Conservation (phyloP, 2,888 invertebrate genomes). For the Polymixis lichenea region DNA sequence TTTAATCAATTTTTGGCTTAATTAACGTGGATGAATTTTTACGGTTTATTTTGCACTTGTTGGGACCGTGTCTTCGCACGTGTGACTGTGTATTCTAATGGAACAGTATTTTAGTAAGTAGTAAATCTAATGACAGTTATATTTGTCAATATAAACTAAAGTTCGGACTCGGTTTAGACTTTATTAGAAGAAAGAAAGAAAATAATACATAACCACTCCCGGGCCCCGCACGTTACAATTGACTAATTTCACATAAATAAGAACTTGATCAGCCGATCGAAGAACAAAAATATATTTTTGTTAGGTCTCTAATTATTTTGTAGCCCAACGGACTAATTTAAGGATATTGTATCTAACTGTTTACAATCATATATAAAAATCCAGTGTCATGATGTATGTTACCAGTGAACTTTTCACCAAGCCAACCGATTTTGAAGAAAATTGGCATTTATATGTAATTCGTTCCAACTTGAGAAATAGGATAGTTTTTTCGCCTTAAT, state of each 20-base stretch:
- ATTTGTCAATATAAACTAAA: background rate
- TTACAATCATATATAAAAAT: background rate
- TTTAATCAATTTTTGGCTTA: slow-evolving; percentile 26
- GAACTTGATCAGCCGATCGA: background rate
- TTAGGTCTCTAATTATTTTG: background rate
- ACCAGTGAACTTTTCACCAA: too few relatives aligned
- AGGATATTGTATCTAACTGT: background rate
- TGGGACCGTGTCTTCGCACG: too few relatives aligned
- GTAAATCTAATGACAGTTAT: background rate
- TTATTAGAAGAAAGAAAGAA: background rate
- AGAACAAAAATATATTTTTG: background rate
- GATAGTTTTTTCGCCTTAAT: too few relatives aligned
- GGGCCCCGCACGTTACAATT: background rate
- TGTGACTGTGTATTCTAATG: background rate
- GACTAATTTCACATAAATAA: background rate
- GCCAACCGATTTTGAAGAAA: too few relatives aligned
- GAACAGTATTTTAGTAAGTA: background rate
- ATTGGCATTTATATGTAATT: too few relatives aligned
- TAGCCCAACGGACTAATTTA: background rate
- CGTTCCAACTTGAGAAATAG: too few relatives aligned
- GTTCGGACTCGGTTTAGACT: too few relatives aligned
- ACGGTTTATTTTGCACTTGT: background rate
- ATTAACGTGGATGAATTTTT: background rate
- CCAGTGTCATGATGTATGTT: too few relatives aligned
- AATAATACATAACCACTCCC: too few relatives aligned